Evolutionary conservation across 1,140 invertebrate genomes (phyloP).

Genomic region (Pararge aegeria): DNA sequence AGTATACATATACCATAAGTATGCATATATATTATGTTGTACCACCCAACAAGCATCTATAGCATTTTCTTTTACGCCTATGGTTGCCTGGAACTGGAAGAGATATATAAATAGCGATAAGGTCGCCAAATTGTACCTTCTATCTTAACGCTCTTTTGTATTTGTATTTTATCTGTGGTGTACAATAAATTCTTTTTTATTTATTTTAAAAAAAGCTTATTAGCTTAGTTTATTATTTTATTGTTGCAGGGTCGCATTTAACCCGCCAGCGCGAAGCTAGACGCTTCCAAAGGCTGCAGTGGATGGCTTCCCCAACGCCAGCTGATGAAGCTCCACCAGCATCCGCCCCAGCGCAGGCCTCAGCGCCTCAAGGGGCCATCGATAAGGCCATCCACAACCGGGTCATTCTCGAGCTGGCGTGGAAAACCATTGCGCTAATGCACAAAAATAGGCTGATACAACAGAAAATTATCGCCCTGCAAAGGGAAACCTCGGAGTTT

Average conservation of each 20-base stretch:
- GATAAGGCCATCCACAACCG: conserved; percentile 56
- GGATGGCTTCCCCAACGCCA: conserved; percentile 36
- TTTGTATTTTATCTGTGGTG: no score
- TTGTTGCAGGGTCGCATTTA: conserved; percentile 61
- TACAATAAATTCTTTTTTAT: no score
- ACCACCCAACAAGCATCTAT: no score
- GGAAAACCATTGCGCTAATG: conserved; percentile 67
- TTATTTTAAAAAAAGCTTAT: no score
- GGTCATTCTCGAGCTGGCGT: conserved; percentile 63
- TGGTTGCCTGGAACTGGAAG: no score
- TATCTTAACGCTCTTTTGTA: no score
- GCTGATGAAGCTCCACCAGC: conserved; percentile 27
- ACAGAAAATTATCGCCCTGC: conserved; percentile 67
- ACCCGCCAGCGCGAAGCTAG: conserved; percentile 58
- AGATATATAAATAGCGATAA: no score
- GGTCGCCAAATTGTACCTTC: no score
- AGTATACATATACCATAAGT: no score
- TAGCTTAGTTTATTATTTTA: conserved; percentile 13
- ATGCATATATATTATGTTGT: no score
- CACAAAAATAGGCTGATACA: conserved; percentile 70
- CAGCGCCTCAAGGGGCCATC: conserved; percentile 20
- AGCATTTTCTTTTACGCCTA: no score
- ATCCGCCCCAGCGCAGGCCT: conserved; percentile 24
- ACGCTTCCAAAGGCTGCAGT: conserved; percentile 52
- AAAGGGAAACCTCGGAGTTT: conserved; percentile 66